These are phyloP conservation scores for Sialia sialis DNA, from an alignment of 2,113 vertebrate species.

Conservation along the genomic window DNA sequence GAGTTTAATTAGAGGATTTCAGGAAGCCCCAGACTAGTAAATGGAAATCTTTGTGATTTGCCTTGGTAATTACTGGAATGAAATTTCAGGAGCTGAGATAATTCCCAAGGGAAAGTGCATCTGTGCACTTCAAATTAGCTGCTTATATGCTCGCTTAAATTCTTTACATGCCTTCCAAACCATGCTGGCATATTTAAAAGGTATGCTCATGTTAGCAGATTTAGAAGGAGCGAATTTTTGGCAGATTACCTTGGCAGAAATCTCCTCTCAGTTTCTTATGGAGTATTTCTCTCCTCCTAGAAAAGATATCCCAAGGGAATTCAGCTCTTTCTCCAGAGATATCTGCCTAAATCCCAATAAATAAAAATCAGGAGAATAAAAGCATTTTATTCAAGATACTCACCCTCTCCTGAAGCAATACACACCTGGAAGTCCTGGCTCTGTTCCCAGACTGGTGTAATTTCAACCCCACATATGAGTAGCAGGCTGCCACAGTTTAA, in stretches of 20 bases:
- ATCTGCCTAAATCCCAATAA: neutral
- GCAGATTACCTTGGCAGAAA: neutral
- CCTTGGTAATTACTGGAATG: constrained; percentile 43
- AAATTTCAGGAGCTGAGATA: constrained; percentile 25
- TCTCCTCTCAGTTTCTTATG: neutral
- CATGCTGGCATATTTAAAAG: constrained; percentile 10
- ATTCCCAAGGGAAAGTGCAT: constrained; percentile 19
- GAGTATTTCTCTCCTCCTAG: neutral
- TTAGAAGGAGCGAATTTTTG: neutral
- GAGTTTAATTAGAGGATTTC: constrained; percentile 37
- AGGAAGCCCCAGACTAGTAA: constrained; percentile 36
- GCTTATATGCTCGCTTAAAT: constrained; percentile 40
- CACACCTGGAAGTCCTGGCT: neutral
- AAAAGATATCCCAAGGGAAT: neutral
- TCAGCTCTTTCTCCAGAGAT: neutral
- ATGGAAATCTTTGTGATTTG: constrained; percentile 50
- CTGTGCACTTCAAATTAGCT: constrained; percentile 49
- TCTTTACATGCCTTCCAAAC: constrained; percentile 41
- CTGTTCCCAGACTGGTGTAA: neutral
- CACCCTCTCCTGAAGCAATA: neutral
- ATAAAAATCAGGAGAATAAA: neutral
- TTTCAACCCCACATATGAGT: neutral
- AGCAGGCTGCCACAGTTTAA: neutral
- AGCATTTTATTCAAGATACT: neutral
- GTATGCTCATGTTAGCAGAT: constrained; percentile 8